Evolutionary conservation across 1,140 invertebrate genomes (phyloP).

Genomic region (Papilio aristodemus): DNA sequence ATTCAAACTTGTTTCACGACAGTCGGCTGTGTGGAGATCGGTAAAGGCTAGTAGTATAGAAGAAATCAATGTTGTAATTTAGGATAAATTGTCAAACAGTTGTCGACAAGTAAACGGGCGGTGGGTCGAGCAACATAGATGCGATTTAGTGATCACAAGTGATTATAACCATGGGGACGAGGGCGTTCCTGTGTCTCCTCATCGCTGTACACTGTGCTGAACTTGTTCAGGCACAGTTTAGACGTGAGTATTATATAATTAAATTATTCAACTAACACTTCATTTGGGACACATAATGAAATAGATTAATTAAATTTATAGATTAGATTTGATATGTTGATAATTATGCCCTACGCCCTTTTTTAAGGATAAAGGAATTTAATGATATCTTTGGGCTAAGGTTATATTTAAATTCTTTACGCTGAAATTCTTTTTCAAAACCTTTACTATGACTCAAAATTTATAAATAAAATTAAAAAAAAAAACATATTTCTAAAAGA

Average conservation of each 20-base stretch:
- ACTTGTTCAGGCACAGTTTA: background rate
- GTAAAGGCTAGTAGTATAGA: background rate
- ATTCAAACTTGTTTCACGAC: slow-evolving; percentile 18
- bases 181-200: slow-evolving; percentile 18
- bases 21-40: slow-evolving; percentile 6
- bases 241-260: slow-evolving; percentile 21
- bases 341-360: too few relatives aligned
- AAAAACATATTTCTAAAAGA: too few relatives aligned
- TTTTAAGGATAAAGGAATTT: too few relatives aligned
- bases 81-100: background rate
- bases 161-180: slow-evolving; percentile 18
- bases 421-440: too few relatives aligned
- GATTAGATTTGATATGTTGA: too few relatives aligned
- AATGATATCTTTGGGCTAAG: too few relatives aligned
- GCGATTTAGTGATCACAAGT: slow-evolving; percentile 10
- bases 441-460: too few relatives aligned
- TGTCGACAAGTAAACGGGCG: background rate
- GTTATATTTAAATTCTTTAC: too few relatives aligned
- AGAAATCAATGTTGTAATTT: background rate
- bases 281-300: too few relatives aligned
- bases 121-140: slow-evolving; percentile 19
- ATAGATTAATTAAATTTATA: too few relatives aligned
- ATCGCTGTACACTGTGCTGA: background rate
- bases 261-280: too few relatives aligned
- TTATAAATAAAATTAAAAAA: too few relatives aligned